Conservation (phyloP, 1,140 invertebrate genomes). For the Pollicipes pollicipes region DNA sequence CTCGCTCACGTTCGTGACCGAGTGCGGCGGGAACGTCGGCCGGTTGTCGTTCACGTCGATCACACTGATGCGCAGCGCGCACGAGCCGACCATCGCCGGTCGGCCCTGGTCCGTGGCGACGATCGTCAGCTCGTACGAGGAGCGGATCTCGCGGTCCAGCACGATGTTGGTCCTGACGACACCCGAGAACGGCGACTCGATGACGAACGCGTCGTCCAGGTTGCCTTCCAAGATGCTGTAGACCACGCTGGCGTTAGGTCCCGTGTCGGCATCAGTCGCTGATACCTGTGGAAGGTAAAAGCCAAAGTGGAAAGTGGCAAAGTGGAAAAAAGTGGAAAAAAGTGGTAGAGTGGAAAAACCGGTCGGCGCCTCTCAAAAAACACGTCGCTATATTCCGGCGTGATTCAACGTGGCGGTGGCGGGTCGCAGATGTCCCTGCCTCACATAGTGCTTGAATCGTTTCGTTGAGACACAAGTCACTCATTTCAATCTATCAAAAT, state of each 20-base stretch:
- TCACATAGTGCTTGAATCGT: too few species aligned
- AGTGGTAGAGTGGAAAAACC: too few species aligned
- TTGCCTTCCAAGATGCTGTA: slow-evolving; percentile 94
- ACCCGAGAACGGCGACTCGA: slow-evolving; percentile 82
- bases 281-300: too few species aligned
- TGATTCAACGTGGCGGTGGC: too few species aligned
- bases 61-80: slow-evolving; percentile 51
- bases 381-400: too few species aligned
- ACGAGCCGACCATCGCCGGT: slow-evolving; percentile 76
- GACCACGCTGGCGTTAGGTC: slow-evolving; percentile 58
- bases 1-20: slow-evolving; percentile 66
- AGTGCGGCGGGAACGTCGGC: slow-evolving; percentile 79
- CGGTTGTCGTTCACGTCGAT: slow-evolving; percentile 81
- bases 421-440: too few species aligned
- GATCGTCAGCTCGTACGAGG: slow-evolving; percentile 72
- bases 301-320: too few species aligned
- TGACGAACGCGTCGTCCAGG: slow-evolving; percentile 84
- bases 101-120: slow-evolving; percentile 85
- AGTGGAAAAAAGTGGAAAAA: too few species aligned
- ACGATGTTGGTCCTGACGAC: slow-evolving; percentile 86
- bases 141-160: slow-evolving; percentile 77
- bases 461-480: too few species aligned
- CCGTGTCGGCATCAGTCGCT: slow-evolving; percentile 71
- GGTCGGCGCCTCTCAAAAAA: too few species aligned
- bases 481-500: too few species aligned